phyloP scores from a whole-genome alignment of 2,888 invertebrate species.

The Phortica magna region DNA sequence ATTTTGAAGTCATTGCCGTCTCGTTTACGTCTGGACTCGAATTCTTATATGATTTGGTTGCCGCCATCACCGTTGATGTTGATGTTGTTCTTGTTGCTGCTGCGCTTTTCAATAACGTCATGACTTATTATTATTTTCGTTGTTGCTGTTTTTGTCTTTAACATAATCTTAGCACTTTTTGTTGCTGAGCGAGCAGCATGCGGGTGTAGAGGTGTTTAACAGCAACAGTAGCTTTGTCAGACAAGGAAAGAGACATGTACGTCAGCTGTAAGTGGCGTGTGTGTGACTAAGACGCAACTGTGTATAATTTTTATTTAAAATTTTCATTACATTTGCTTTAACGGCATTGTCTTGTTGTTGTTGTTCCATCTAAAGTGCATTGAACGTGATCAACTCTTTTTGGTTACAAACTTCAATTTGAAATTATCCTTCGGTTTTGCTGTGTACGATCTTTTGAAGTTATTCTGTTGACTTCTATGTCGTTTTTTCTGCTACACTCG shows the following conservation, averaged over 20 bases:
- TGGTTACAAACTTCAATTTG: not conserved
- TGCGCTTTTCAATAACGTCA: constrained; percentile 10
- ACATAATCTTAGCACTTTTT: constrained; percentile 3
- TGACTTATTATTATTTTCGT: constrained; percentile 13
- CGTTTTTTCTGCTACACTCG: too few species aligned
- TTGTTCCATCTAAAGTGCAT: constrained; percentile 57
- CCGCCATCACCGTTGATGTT: not conserved
- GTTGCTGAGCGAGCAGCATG: too few species aligned
- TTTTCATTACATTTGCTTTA: not conserved
- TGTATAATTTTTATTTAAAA: not conserved
- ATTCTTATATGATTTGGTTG: not conserved
- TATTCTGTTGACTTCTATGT: too few species aligned
- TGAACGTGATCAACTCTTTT: constrained; percentile 50
- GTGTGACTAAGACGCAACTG: too few species aligned
- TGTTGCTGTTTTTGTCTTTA: not conserved
- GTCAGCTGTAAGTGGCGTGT: too few species aligned
- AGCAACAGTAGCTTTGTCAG: not conserved
- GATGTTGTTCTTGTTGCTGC: constrained; percentile 29
- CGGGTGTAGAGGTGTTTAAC: not conserved
- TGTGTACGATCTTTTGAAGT: too few species aligned
- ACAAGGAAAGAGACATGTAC: constrained; percentile 26
- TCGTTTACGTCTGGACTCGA: not conserved
- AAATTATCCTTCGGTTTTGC: too few species aligned
- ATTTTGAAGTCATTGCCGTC: not conserved
- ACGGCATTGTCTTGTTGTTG: constrained; percentile 31